Evolutionary conservation across 2,797 vertebrate genomes (phyloP).

Genomic region (Eospalax fontanierii): DNA sequence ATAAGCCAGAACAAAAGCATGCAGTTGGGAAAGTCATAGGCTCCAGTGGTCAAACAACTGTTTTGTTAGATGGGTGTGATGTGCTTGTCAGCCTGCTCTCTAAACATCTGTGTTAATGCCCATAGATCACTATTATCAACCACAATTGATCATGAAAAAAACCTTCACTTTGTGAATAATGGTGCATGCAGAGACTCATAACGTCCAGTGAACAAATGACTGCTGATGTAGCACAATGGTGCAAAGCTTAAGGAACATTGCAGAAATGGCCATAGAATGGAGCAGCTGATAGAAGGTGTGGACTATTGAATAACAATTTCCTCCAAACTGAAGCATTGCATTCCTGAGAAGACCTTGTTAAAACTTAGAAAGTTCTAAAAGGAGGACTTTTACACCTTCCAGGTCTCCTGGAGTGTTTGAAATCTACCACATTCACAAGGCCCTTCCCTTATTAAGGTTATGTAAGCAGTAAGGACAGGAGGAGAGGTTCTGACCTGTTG

Average conservation of each 20-base stretch:
- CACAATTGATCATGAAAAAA: background rate
- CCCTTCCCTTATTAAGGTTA: background rate
- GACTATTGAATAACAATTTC: background rate
- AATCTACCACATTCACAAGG: background rate
- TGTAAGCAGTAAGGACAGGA: background rate
- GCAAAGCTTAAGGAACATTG: background rate
- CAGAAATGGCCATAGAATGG: background rate
- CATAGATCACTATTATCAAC: background rate
- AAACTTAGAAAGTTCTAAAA: background rate
- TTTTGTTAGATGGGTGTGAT: background rate
- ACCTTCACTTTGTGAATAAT: background rate
- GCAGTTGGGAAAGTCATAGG: background rate
- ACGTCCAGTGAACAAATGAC: no score
- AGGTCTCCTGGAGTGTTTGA: background rate
- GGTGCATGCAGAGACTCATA: background rate
- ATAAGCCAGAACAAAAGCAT: background rate
- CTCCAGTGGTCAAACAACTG: background rate
- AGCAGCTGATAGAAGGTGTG: background rate
- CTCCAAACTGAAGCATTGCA: background rate
- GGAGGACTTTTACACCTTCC: background rate
- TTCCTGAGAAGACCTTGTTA: background rate
- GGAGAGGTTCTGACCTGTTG: background rate
- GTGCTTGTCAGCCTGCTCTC: background rate
- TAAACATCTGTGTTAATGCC: background rate
- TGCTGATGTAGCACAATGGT: background rate